These are phyloP conservation scores for Nephotettix cincticeps DNA, from an alignment of 1,140 invertebrate species.

Conservation along the genomic window DNA sequence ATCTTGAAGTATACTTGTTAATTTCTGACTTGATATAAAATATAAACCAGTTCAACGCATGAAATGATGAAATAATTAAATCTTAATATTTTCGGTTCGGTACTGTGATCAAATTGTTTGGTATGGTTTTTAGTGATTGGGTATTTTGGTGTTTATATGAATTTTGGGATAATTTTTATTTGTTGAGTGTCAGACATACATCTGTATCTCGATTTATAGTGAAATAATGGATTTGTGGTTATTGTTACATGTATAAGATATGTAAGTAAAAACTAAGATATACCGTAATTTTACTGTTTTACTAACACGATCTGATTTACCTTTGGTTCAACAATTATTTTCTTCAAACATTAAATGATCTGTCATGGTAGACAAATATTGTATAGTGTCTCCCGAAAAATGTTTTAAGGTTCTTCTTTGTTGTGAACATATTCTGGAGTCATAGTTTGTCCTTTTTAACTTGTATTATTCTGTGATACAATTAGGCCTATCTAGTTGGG, in stretches of 20 bases:
- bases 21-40: not conserved
- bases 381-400: too few species aligned
- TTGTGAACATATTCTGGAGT: not conserved
- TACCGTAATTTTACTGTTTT: not conserved
- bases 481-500: slow-evolving; percentile 20
- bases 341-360: not conserved
- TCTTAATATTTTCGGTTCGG: not conserved
- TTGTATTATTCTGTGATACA: slow-evolving; percentile 15
- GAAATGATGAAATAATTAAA: slow-evolving; percentile 15
- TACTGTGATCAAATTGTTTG: not conserved
- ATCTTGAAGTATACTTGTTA: not conserved
- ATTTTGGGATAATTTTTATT: not conserved
- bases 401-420: not conserved
- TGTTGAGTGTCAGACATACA: not conserved
- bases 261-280: not conserved
- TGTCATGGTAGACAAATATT: not conserved
- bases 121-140: not conserved
- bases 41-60: slow-evolving; percentile 14
- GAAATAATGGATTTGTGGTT: not conserved
- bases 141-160: slow-evolving; percentile 1
- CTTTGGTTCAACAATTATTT: too few species aligned
- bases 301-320: slow-evolving; percentile 6
- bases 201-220: not conserved
- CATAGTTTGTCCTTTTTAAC: slow-evolving; percentile 1
- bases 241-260: not conserved